Conservation (phyloP, 2,113 vertebrate genomes). For the Thalassoma bifasciatum region DNA sequence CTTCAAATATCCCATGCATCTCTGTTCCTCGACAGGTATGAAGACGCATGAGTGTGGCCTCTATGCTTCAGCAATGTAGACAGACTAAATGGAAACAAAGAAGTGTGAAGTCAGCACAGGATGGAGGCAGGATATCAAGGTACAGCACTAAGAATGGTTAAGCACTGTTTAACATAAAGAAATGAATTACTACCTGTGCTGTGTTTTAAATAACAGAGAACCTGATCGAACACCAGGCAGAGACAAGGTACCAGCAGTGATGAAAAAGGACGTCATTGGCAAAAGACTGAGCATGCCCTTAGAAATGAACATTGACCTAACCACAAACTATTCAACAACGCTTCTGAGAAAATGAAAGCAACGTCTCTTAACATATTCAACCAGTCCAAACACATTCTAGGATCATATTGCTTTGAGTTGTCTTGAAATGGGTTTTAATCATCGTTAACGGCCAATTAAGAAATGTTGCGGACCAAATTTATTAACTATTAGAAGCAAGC, state of each 20-base stretch:
- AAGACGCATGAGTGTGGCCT: conserved; percentile 38
- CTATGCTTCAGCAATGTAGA: conserved; percentile 22
- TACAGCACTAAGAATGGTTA: conserved; percentile 3
- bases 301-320: conserved; percentile 38
- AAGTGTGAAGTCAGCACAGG: conserved; percentile 54
- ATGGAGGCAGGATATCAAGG: conserved; percentile 3
- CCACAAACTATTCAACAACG: conserved; percentile 19
- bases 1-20: conserved; percentile 76
- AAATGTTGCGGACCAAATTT: too few relatives aligned
- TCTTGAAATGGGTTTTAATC: too few relatives aligned
- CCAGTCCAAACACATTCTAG: too few relatives aligned
- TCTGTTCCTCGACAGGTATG: conserved; percentile 23
- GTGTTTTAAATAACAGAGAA: not conserved
- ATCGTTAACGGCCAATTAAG: too few relatives aligned
- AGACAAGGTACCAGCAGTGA: conserved; percentile 10
- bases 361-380: too few relatives aligned
- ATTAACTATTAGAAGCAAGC: too few relatives aligned
- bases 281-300: conserved; percentile 21
- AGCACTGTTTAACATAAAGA: conserved; percentile 17
- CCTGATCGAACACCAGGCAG: not conserved
- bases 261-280: conserved; percentile 39
- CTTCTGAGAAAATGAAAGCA: conserved; percentile 35
- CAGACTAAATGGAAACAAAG: conserved; percentile 35
- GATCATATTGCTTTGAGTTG: too few relatives aligned
- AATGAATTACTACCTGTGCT: conserved; percentile 1